phyloP scores from a whole-genome alignment of 2,113 vertebrate species.

The Empidonax alnorum region DNA sequence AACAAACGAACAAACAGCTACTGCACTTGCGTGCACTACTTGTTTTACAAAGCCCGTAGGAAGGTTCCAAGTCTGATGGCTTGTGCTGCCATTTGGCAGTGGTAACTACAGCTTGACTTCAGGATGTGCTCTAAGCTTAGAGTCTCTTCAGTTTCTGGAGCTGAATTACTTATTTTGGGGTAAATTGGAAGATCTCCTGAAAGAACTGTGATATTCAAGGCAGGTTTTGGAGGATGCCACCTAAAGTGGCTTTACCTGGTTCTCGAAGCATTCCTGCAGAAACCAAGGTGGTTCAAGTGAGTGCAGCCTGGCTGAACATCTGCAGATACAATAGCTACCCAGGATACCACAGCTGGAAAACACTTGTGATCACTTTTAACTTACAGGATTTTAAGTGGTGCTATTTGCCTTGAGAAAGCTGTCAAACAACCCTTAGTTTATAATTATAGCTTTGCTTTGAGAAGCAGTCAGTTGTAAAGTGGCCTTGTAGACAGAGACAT shows the following conservation, averaged over 20 bases:
- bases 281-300: neutral
- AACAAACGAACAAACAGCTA: neutral
- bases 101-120: neutral
- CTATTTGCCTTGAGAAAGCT: slow-evolving; percentile 33
- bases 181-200: neutral
- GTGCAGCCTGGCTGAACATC: neutral
- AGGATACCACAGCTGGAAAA: neutral
- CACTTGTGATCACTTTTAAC: neutral
- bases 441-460: slow-evolving; percentile 26
- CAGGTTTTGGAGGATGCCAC: neutral
- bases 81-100: neutral
- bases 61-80: neutral
- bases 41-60: neutral
- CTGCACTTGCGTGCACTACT: neutral
- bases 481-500: neutral
- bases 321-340: neutral
- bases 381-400: neutral
- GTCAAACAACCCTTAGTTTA: slow-evolving; percentile 3
- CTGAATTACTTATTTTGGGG: neutral
- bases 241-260: neutral
- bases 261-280: neutral
- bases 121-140: neutral
- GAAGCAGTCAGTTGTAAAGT: slow-evolving; percentile 14
- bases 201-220: neutral
- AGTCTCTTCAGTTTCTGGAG: neutral